These are phyloP conservation scores for Atta texana DNA, from an alignment of 1,140 invertebrate species.

Conservation along the genomic window DNA sequence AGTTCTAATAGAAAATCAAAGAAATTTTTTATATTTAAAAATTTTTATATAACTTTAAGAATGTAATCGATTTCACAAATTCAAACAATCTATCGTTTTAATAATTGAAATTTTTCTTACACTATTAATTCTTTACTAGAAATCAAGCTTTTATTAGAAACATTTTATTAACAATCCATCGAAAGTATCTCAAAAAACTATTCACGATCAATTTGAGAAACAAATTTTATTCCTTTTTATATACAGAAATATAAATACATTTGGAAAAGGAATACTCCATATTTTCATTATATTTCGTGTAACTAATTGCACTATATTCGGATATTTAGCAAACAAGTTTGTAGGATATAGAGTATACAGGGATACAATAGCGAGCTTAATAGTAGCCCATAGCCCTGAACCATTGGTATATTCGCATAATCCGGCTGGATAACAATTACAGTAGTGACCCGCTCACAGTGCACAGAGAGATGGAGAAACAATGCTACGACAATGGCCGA, in stretches of 20 bases:
- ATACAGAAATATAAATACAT: neutral
- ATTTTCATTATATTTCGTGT: neutral
- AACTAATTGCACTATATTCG: conserved; percentile 33
- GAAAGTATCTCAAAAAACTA: too few species aligned
- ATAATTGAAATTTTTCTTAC: too few species aligned
- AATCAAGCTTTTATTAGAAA: too few species aligned
- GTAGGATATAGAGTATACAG: neutral
- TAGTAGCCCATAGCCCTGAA: conserved; percentile 28
- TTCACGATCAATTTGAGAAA: too few species aligned
- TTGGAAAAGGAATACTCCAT: neutral
- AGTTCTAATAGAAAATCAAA: too few species aligned
- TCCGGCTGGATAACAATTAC: conserved; percentile 75
- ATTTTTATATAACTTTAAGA: too few species aligned
- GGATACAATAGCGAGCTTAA: conserved; percentile 58
- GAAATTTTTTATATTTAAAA: too few species aligned
- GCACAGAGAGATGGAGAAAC: conserved; percentile 40
- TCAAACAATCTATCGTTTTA: too few species aligned
- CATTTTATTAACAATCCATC: too few species aligned
- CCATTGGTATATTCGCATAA: conserved; percentile 68
- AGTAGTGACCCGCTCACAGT: conserved; percentile 54
- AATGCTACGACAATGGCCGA: conserved; percentile 33
- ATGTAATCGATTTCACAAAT: too few species aligned
- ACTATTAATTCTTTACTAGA: too few species aligned
- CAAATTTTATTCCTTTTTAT: too few species aligned
- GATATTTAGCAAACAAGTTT: conserved; percentile 54